These are phyloP conservation scores for Pseudonaja textilis DNA, from an alignment of 2,113 vertebrate species.

Conservation along the genomic window DNA sequence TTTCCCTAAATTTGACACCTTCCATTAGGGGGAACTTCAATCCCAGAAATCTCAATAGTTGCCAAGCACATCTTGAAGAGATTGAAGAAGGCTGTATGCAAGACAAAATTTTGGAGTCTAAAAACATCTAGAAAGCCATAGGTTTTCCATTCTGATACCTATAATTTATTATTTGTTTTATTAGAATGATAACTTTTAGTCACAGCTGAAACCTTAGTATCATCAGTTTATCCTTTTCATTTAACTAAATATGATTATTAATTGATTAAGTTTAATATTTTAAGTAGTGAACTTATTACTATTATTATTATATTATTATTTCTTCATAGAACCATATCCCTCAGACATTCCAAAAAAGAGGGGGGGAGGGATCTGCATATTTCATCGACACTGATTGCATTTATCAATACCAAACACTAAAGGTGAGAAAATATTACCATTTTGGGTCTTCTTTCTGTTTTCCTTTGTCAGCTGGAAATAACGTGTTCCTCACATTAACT, in stretches of 20 bases:
- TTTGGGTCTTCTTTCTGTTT: slow-evolving; percentile 39
- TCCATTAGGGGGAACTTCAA: background rate
- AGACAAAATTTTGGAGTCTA: background rate
- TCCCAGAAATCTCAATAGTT: background rate
- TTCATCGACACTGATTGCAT: slow-evolving; percentile 34
- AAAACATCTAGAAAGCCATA: background rate
- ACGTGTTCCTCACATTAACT: background rate
- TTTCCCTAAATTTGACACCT: background rate
- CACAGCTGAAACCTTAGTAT: background rate
- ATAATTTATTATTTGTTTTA: background rate
- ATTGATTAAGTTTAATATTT: slow-evolving; percentile 15
- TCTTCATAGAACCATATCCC: slow-evolving; percentile 52
- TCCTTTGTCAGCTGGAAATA: slow-evolving; percentile 17
- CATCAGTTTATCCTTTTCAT: background rate
- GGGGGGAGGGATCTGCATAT: slow-evolving; percentile 39
- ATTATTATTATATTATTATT: slow-evolving; percentile 44
- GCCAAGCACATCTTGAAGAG: background rate
- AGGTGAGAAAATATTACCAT: slow-evolving; percentile 32
- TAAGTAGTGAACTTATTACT: slow-evolving; percentile 20
- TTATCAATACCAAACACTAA: slow-evolving; percentile 34
- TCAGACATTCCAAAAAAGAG: slow-evolving; percentile 46
- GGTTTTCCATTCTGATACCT: background rate
- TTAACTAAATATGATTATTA: slow-evolving; percentile 2
- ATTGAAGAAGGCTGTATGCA: background rate
- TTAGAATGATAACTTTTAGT: background rate